These are phyloP conservation scores for Papilio glaucus DNA, from an alignment of 1,140 invertebrate genomes.

Conservation along the genomic window DNA sequence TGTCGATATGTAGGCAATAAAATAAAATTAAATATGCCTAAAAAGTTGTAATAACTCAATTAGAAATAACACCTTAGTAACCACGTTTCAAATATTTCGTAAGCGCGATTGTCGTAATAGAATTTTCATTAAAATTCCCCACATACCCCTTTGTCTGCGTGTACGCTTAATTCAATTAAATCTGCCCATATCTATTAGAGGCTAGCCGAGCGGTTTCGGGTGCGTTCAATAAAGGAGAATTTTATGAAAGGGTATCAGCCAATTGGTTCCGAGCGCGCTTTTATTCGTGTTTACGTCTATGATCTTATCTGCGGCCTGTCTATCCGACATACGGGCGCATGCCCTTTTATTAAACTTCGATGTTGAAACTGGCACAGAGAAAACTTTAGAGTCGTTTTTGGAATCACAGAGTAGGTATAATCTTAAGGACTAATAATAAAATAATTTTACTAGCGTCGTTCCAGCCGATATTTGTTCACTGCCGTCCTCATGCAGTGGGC, in stretches of 20 bases:
- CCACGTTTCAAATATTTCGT: constrained; percentile 13
- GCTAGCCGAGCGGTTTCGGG: constrained; percentile 46
- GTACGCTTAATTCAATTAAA: constrained; percentile 72
- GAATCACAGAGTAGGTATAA: no score
- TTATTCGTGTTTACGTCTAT: constrained; percentile 74
- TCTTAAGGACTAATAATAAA: no score
- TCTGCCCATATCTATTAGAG: constrained; percentile 62
- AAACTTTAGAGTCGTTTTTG: constrained; percentile 46
- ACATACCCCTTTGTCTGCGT: constrained; percentile 52
- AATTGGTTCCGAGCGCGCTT: constrained; percentile 64
- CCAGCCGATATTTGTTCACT: no score
- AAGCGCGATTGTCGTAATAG: constrained; percentile 51
- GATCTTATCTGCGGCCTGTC: constrained; percentile 75
- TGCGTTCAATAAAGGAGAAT: constrained; percentile 60
- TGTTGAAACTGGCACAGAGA: constrained; percentile 50
- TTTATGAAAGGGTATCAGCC: constrained; percentile 69
- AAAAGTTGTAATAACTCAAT: neutral
- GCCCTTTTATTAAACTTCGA: constrained; percentile 72
- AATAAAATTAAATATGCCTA: neutral
- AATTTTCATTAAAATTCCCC: constrained; percentile 68
- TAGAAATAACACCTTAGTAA: neutral
- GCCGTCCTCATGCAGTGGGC: no score
- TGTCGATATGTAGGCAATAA: neutral
- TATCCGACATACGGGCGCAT: constrained; percentile 64
- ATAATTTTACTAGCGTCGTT: no score